phyloP scores from a whole-genome alignment of 2,113 vertebrate species.

The Amia ocellicauda region DNA sequence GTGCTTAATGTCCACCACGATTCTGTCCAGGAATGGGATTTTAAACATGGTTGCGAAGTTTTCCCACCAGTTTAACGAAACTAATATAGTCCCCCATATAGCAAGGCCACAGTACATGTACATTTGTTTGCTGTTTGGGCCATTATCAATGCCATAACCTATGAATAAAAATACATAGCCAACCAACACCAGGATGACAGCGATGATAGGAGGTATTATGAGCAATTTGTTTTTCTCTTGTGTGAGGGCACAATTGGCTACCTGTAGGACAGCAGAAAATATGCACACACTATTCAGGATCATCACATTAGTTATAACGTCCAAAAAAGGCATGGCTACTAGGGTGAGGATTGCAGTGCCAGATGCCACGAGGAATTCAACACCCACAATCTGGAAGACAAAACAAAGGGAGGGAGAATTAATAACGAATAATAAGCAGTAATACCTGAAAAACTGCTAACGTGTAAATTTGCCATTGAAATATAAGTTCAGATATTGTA shows the following conservation, averaged over 20 bases:
- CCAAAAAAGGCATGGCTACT: conserved; percentile 58
- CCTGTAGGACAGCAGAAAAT: conserved; percentile 47
- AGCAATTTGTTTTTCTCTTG: conserved; percentile 31
- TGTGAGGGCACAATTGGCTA: conserved; percentile 25
- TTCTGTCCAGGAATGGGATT: conserved; percentile 23
- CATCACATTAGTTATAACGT: conserved; percentile 58
- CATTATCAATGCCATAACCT: conserved; percentile 29
- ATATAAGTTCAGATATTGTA: too few relatives aligned
- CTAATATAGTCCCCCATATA: conserved; percentile 42
- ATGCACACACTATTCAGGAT: conserved; percentile 53
- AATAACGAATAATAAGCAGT: too few relatives aligned
- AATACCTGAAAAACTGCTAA: too few relatives aligned
- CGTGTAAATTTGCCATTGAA: too few relatives aligned
- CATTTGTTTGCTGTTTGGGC: background rate
- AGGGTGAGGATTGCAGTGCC: conserved; percentile 51
- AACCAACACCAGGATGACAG: conserved; percentile 37
- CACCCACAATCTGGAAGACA: conserved; percentile 44
- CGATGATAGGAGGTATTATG: conserved; percentile 27
- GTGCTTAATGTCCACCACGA: conserved; percentile 36
- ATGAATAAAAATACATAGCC: conserved; percentile 45
- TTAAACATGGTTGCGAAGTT: conserved; percentile 45
- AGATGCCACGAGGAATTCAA: conserved; percentile 44
- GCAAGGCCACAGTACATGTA: conserved; percentile 41
- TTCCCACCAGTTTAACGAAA: conserved; percentile 63
- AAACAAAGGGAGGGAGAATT: background rate